Evolutionary conservation across 2,888 invertebrate genomes (phyloP).

Genomic region (Meandrusa payeni): DNA sequence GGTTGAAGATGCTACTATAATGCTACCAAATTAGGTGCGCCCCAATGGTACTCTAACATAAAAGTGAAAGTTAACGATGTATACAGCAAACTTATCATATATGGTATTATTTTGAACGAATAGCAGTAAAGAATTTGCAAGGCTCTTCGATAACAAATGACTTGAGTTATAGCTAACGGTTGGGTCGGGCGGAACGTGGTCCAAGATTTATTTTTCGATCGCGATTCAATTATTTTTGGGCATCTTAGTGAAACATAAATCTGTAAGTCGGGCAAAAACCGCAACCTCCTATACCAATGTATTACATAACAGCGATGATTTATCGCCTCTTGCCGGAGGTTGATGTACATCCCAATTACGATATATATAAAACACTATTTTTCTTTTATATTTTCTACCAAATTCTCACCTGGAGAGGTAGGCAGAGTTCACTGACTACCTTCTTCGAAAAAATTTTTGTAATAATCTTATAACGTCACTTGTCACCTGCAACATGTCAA

Average conservation of each 20-base stretch:
- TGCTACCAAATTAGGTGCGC: too few relatives aligned
- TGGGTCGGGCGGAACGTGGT: conserved; percentile 35
- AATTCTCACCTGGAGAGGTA: background rate
- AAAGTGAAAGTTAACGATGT: too few relatives aligned
- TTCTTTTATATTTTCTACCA: conserved; percentile 4
- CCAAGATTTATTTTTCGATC: conserved; percentile 68
- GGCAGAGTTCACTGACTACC: too few relatives aligned
- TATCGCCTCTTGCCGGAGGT: conserved; percentile 8
- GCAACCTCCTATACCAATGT: conserved; percentile 8
- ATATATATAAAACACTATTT: too few relatives aligned
- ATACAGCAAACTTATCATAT: too few relatives aligned
- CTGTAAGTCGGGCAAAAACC: conserved; percentile 28
- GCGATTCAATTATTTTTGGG: conserved; percentile 69
- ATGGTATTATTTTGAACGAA: background rate
- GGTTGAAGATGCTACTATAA: too few relatives aligned
- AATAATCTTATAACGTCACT: too few relatives aligned
- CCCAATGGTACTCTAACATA: too few relatives aligned
- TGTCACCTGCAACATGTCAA: too few relatives aligned
- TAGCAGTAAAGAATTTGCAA: conserved; percentile 11
- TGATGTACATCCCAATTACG: too few relatives aligned
- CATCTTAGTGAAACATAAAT: conserved; percentile 65
- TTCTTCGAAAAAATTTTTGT: too few relatives aligned
- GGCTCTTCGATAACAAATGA: conserved; percentile 60
- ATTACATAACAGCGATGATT: conserved; percentile 16
- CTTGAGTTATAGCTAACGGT: conserved; percentile 38